Base-by-base conservation (phyloP, 2,113 vertebrate species). In the Notiomystis cincta region DNA sequence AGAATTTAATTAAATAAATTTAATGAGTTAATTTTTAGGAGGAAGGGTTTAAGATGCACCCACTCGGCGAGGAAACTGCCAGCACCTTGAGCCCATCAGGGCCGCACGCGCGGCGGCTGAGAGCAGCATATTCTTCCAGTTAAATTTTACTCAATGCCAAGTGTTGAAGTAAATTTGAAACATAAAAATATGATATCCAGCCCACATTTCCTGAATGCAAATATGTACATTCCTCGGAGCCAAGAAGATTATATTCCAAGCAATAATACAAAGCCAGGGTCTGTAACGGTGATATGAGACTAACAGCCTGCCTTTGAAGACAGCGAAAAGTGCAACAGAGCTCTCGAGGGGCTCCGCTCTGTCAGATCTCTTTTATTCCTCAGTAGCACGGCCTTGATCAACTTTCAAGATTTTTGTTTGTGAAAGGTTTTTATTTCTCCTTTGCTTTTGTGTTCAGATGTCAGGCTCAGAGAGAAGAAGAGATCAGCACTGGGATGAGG, bases 291-390 rank as follows among this genome's bases (percentile, higher is more conserved):
- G 96, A 97, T 96, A 95, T 2, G 82, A 96, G 95, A 78, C 93
- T 90, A 93, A 94, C 82, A 60, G 95, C 60, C 80, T 42, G 93
- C 95, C 96, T 96, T 97, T 97, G 96, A 97, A 96, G 95, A 48
- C 96, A 94, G 95, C 45, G 13, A 92, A 96, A 97, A 95, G 94
- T 93, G 90, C 92, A 96, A 88, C 88, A 22, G 92, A 93, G 86
- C 95, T 96, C 96, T 96, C 96, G 2, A 93, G 95, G 95, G 96
- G 93, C 92, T 96, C 93, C 0, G 6, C 38, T 96, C 92, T 92
- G 92, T 94, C 96, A 96, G 93, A 96, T 96, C 88, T 88, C 86
- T 94, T 96, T 96, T 95, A 96, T 96, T 96, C 92, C 90, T 95
- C 92, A 37, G 77, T 64, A 96, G 86, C 82, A 48, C 0, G 9